Percentiles rank a stretch among this genome's conserved stretches.
Evolutionary conservation across 2,888 invertebrate genomes (phyloP).

Genomic region (Strigamia maritima): DNA sequence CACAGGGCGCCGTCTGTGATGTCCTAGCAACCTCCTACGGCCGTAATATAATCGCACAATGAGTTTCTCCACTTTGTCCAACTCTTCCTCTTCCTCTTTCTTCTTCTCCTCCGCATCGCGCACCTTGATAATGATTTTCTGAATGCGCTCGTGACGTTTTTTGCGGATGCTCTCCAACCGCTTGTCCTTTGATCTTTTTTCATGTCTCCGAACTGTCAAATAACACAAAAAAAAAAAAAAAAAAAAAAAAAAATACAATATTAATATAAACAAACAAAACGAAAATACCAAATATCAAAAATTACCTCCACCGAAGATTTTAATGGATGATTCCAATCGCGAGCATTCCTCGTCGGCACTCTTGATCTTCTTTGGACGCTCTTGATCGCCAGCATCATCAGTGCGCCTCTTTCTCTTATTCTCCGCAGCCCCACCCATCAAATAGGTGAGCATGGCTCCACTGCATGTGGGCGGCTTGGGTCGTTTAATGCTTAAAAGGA

Average conservation of each 20-base stretch:
- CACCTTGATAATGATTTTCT: conserved; percentile 38
- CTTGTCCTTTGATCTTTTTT: conserved; percentile 22
- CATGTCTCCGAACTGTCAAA: not conserved
- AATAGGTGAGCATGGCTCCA: conserved; percentile 35
- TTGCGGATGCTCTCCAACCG: conserved; percentile 11
- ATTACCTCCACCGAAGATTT: not conserved
- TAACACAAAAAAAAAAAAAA: not conserved
- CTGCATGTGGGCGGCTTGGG: conserved; percentile 37
- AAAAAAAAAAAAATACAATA: not conserved
- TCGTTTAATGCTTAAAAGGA: conserved; percentile 35
- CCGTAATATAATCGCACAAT: conserved; percentile 41
- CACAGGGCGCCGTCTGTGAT: conserved; percentile 56
- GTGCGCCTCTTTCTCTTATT: not conserved
- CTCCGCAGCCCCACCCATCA: conserved; percentile 11
- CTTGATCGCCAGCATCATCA: not conserved
- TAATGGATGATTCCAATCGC: not conserved
- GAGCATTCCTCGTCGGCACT: not conserved
- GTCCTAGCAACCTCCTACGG: conserved; percentile 23
- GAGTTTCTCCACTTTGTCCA: conserved; percentile 44
- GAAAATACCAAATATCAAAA: not conserved
- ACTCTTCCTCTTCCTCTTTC: conserved; percentile 38
- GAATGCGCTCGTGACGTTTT: conserved; percentile 37
- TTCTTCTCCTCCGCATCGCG: conserved; percentile 34
- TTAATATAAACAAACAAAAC: not conserved
- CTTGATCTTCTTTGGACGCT: not conserved